Conservation (phyloP, 1,140 invertebrate species). For the Hyposmocoma kahamanoa region DNA sequence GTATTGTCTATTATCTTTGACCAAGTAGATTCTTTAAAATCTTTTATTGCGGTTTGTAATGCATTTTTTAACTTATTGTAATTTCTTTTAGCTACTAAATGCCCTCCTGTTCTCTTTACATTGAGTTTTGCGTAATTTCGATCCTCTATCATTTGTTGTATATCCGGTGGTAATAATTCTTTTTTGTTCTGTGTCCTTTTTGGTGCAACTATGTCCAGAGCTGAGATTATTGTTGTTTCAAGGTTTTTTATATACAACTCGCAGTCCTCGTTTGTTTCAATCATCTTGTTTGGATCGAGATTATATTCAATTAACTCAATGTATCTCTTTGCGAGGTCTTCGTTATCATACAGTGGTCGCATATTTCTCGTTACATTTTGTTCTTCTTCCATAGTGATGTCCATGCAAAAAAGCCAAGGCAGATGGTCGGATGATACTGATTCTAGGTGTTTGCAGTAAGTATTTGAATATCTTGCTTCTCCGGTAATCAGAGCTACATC, state of each 20-base stretch:
- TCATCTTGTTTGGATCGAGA: not conserved
- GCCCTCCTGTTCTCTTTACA: not conserved
- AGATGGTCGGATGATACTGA: not conserved
- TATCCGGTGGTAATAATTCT: conserved; percentile 2
- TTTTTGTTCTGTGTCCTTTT: not conserved
- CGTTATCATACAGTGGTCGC: not conserved
- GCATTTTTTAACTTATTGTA: not conserved
- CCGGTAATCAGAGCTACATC: conserved; percentile 6
- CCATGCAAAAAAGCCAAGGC: not conserved
- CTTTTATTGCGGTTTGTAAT: not conserved
- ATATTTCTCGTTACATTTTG: not conserved
- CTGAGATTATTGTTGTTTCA: not conserved
- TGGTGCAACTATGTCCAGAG: not conserved
- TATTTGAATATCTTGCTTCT: not conserved
- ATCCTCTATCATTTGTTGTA: not conserved
- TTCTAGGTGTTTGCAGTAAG: not conserved
- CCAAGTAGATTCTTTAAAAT: not conserved
- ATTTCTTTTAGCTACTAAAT: not conserved
- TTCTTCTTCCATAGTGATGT: not conserved
- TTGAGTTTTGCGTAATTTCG: not conserved
- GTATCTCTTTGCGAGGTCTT: not conserved
- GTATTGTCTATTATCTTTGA: not conserved
- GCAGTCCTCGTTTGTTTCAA: conserved; percentile 1
- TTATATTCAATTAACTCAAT: not conserved
- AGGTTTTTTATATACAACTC: conserved; percentile 2